Evolutionary conservation across 1,140 invertebrate species (phyloP).

Genomic region (Andrena cerasifolii): DNA sequence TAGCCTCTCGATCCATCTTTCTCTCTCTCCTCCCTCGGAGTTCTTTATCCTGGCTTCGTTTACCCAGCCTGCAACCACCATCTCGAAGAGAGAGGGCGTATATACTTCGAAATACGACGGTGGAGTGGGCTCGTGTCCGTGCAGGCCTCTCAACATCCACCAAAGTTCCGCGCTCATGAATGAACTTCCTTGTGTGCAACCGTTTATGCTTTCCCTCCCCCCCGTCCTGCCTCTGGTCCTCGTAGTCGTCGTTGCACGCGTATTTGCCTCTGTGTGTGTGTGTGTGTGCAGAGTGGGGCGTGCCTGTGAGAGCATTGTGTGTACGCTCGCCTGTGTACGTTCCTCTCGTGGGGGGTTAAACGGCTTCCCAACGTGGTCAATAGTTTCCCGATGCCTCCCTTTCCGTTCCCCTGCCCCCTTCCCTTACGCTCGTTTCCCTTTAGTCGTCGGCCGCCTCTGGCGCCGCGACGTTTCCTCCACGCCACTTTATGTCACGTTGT

Average conservation of each 20-base stretch:
- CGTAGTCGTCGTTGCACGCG: conserved; percentile 7
- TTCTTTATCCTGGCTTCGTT: conserved; percentile 27
- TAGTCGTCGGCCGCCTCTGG: conserved; percentile 43
- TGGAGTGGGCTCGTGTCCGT: conserved; percentile 41
- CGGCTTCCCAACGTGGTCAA: conserved; percentile 75
- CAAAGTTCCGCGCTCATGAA: conserved; percentile 70
- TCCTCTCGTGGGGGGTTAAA: conserved; percentile 69
- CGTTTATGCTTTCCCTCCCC: conserved; percentile 71
- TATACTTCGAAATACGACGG: conserved; percentile 24
- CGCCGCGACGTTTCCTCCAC: conserved; percentile 52
- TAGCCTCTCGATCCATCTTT: conserved; percentile 23
- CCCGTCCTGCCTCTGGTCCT: background rate
- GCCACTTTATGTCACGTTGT: conserved; percentile 31
- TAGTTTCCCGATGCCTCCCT: conserved; percentile 72
- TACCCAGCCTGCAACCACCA: conserved; percentile 16
- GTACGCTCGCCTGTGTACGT: background rate
- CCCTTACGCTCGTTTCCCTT: conserved; percentile 38
- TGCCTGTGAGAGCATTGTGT: conserved; percentile 35
- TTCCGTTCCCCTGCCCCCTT: conserved; percentile 48
- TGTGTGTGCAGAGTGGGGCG: no score
- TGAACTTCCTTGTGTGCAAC: conserved; percentile 66
- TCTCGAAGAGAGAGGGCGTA: conserved; percentile 9
- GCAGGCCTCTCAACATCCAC: conserved; percentile 56
- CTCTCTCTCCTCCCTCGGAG: background rate
- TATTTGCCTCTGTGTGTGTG: conserved; percentile 23